Evolutionary conservation across 2,888 invertebrate genomes (phyloP).

Genomic region (Ganaspis brasiliensis): DNA sequence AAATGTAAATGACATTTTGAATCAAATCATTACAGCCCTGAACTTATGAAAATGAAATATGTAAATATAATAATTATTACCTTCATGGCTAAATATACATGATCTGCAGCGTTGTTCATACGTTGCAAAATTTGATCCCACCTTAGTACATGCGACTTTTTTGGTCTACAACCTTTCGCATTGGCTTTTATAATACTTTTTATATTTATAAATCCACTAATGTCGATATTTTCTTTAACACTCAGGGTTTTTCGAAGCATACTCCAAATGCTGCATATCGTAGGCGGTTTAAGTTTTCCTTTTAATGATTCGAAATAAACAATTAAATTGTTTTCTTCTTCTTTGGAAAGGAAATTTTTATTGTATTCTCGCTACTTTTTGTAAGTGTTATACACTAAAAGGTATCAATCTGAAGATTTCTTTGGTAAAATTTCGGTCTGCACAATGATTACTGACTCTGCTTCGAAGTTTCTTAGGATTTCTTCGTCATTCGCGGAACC

Average conservation of each 20-base stretch:
- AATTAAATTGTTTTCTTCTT: neutral
- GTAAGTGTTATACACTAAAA: conserved; percentile 30
- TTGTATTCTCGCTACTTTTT: conserved; percentile 32
- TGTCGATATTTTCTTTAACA: conserved; percentile 25
- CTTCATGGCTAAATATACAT: conserved; percentile 37
- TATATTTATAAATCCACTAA: conserved; percentile 13
- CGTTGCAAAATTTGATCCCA: conserved; percentile 37
- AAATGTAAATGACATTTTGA: too few species aligned
- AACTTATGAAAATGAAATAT: neutral
- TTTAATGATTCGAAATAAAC: conserved; percentile 6
- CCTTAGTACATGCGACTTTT: conserved; percentile 15
- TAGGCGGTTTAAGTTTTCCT: conserved; percentile 37
- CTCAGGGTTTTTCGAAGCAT: conserved; percentile 37
- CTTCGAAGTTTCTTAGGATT: conserved; percentile 26
- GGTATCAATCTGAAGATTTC: conserved; percentile 36
- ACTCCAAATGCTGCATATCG: conserved; percentile 44
- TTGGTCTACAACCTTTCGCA: conserved; percentile 39
- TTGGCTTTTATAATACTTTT: conserved; percentile 38
- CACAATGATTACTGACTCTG: conserved; percentile 37
- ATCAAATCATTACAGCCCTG: neutral
- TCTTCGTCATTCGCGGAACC: conserved; percentile 40
- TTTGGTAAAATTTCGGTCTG: conserved; percentile 40
- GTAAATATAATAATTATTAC: conserved; percentile 2
- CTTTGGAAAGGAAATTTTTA: conserved; percentile 12
- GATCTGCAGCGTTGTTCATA: conserved; percentile 33